Evolutionary conservation across 2,113 vertebrate genomes (phyloP).

Genomic region (Bujurquina vittata): DNA sequence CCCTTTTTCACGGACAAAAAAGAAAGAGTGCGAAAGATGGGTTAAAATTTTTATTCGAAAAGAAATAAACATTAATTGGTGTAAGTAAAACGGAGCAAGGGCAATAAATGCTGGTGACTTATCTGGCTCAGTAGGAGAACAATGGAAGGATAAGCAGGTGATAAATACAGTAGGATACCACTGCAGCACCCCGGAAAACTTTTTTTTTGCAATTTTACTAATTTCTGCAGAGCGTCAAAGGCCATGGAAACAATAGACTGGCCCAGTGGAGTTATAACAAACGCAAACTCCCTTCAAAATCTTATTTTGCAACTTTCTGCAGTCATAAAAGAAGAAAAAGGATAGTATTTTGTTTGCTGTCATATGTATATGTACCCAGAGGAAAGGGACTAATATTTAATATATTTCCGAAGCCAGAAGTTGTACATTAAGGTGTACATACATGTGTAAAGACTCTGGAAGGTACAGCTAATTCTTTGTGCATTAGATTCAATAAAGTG

Average conservation of each 20-base stretch:
- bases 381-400: background rate
- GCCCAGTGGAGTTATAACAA: background rate
- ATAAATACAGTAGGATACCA: slow-evolving; percentile 49
- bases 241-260: slow-evolving; percentile 28
- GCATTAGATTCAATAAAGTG: background rate
- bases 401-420: background rate
- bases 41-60: background rate
- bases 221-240: slow-evolving; percentile 47
- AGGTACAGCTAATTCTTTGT: background rate
- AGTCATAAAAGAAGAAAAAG: slow-evolving; percentile 6
- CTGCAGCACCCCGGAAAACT: slow-evolving; percentile 39
- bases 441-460: background rate
- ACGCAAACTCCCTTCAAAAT: slow-evolving; percentile 25
- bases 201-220: slow-evolving; percentile 36
- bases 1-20: background rate
- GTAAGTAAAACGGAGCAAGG: slow-evolving; percentile 12
- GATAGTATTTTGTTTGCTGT: background rate
- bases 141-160: slow-evolving; percentile 52
- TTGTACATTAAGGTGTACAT: background rate
- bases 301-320: slow-evolving; percentile 12
- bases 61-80: background rate
- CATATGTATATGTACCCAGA: background rate
- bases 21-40: slow-evolving; percentile 12
- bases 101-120: slow-evolving; percentile 29
- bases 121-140: slow-evolving; percentile 39